Evolutionary conservation across 2,797 vertebrate genomes (phyloP).

Genomic region (Cyprinodon diabolis): DNA sequence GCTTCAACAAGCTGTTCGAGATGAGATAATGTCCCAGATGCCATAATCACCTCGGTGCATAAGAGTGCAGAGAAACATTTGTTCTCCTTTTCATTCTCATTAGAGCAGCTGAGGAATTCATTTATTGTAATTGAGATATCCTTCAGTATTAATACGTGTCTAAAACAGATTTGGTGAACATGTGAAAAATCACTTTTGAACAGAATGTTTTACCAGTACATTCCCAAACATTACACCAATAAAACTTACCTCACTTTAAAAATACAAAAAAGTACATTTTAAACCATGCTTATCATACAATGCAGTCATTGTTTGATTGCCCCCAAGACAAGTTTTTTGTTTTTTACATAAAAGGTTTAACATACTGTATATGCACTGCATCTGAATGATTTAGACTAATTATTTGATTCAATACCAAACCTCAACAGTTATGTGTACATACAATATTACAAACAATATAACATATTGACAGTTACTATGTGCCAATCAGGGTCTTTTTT

Average conservation of each 20-base stretch:
- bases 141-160: slow-evolving; percentile 11
- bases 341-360: background rate
- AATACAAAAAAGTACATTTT: background rate
- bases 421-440: background rate
- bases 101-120: slow-evolving; percentile 18
- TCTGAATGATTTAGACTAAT: background rate
- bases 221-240: background rate
- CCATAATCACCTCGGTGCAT: slow-evolving; percentile 18
- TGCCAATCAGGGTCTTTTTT: background rate
- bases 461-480: background rate
- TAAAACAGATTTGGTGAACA: background rate
- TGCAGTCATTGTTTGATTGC: too few species aligned
- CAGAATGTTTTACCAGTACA: slow-evolving; percentile 1
- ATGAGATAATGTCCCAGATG: slow-evolving; percentile 18
- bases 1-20: slow-evolving; percentile 41
- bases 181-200: slow-evolving; percentile 2
- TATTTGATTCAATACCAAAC: background rate
- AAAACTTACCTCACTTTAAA: background rate
- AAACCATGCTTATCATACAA: too few species aligned
- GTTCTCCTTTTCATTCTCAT: slow-evolving; percentile 15
- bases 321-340: background rate
- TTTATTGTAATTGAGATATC: slow-evolving; percentile 20
- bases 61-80: slow-evolving; percentile 1
- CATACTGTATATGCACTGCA: background rate
- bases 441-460: background rate